Conservation (phyloP, 2,113 vertebrate genomes). For the Varanus salvator region DNA sequence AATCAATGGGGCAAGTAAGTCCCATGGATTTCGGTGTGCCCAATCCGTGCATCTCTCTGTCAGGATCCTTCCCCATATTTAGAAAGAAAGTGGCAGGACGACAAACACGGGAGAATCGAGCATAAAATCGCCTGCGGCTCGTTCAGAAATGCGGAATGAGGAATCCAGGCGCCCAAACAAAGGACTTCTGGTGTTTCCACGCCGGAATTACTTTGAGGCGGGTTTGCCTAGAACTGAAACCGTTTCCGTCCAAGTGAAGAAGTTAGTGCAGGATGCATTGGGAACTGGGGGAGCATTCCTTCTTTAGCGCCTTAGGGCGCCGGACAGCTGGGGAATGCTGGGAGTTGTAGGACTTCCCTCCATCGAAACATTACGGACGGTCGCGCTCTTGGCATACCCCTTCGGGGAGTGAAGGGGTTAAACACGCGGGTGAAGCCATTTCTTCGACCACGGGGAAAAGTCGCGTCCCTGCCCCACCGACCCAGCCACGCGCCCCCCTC, state of each 20-base stretch:
- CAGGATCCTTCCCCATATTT: no score
- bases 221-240: neutral
- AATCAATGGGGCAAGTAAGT: no score
- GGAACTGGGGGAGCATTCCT: neutral
- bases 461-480: neutral
- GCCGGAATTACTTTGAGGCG: neutral
- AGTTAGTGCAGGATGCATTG: neutral
- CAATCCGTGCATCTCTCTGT: no score
- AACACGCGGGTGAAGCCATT: neutral
- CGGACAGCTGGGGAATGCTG: no score
- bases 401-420: neutral
- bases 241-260: neutral
- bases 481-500: neutral
- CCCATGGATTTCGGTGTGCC: no score
- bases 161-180: neutral
- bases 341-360: no score
- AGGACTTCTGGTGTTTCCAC: neutral
- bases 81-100: neutral
- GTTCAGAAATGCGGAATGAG: neutral
- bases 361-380: no score
- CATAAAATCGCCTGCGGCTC: no score
- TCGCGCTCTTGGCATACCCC: neutral
- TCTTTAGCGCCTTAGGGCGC: neutral
- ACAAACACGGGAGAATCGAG: neutral
- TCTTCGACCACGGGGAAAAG: neutral